A percentile compares a stretch with the other conserved stretches of the same genome.
These are phyloP conservation scores for Dasyurus viverrinus DNA, from an alignment of 2,113 vertebrate species.

Conservation along the genomic window DNA sequence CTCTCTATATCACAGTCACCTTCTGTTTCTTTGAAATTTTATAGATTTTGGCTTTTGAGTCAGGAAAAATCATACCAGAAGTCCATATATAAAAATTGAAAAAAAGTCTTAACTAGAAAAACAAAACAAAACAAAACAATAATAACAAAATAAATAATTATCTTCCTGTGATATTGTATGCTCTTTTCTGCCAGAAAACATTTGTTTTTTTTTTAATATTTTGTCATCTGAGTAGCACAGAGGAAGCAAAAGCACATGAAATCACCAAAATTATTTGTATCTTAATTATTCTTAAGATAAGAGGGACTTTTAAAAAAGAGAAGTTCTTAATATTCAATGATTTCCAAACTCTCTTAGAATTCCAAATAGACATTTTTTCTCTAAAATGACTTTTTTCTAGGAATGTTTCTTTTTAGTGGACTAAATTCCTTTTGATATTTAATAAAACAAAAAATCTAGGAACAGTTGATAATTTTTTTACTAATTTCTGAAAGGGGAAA, in stretches of 20 bases:
- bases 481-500: constrained; percentile 45
- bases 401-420: neutral
- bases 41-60: constrained; percentile 37
- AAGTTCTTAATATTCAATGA: constrained; percentile 10
- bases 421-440: constrained; percentile 8
- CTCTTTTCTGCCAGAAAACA: constrained; percentile 6
- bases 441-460: constrained; percentile 22
- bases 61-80: constrained; percentile 14
- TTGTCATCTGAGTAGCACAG: constrained; percentile 28
- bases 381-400: constrained; percentile 22
- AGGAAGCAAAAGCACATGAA: neutral
- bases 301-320: constrained; percentile 18
- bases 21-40: constrained; percentile 21
- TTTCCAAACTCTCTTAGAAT: constrained; percentile 24
- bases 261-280: constrained; percentile 4
- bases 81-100: constrained; percentile 12
- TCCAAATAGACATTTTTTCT: constrained; percentile 6
- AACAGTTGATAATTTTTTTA: constrained; percentile 28
- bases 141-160: constrained; percentile 1
- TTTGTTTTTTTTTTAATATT: neutral
- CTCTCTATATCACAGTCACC: constrained; percentile 9
- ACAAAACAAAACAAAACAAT: constrained; percentile 9
- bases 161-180: neutral
- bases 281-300: neutral
- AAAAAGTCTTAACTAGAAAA: neutral